A percentile compares a stretch with the other conserved stretches of the same genome.
These are phyloP conservation scores for Pangasius mekongensis DNA, from an alignment of 2,797 vertebrate species.

Conservation along the genomic window DNA sequence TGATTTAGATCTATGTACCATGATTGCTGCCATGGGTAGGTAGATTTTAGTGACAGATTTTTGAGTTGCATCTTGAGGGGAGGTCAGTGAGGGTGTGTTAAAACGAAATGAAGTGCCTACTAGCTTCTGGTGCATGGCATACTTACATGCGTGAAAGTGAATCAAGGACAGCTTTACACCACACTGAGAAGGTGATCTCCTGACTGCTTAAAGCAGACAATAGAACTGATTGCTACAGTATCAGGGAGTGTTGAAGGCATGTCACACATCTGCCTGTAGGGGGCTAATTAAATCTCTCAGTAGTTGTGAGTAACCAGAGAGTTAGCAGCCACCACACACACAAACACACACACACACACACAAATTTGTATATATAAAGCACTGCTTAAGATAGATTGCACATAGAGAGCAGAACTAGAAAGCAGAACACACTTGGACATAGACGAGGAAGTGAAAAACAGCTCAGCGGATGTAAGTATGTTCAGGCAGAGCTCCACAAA, in stretches of 20 bases:
- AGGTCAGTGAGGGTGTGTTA: not conserved
- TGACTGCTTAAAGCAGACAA: not conserved
- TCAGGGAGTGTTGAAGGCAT: conserved; percentile 20
- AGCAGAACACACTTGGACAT: conserved; percentile 16
- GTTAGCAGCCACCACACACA: not conserved
- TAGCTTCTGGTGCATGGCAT: conserved; percentile 29
- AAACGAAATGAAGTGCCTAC: not conserved
- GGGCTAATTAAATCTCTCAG: conserved; percentile 1
- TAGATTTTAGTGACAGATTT: not conserved
- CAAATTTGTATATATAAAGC: not conserved
- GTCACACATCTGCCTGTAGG: conserved; percentile 41
- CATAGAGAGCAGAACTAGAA: conserved; percentile 41
- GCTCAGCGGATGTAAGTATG: conserved; percentile 22
- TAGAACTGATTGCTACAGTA: conserved; percentile 15
- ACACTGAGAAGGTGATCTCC: not conserved
- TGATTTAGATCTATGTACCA: not conserved
- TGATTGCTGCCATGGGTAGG: not conserved
- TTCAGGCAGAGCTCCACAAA: not conserved
- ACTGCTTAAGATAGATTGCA: conserved; percentile 30
- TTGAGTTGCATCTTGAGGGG: not conserved
- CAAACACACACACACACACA: not conserved
- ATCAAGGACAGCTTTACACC: conserved; percentile 7
- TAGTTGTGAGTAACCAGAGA: not conserved
- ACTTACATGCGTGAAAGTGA: not conserved
- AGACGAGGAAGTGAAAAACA: conserved; percentile 40